A percentile compares a stretch with the other conserved stretches of the same genome.
Conservation (phyloP, 2,113 vertebrate genomes). For the Lichenostomus cassidix region DNA sequence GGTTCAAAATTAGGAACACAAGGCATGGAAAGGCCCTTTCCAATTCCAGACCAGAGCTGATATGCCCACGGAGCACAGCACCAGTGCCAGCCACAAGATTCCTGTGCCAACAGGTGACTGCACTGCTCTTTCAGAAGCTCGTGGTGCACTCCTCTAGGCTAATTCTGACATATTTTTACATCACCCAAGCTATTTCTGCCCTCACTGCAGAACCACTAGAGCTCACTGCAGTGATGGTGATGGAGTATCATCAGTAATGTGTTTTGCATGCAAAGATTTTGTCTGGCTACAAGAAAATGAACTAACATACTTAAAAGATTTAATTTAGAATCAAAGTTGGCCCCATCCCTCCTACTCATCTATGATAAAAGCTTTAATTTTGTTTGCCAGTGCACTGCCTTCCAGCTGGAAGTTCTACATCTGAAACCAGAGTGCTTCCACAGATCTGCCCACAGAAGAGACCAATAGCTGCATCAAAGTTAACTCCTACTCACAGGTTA, state of each 20-base stretch:
- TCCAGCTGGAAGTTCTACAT: not conserved
- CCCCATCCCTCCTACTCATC: not conserved
- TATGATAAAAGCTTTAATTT: not conserved
- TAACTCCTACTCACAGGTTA: not conserved
- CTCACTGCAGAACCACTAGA: not conserved
- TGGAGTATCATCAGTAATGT: accelerated
- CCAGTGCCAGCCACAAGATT: not conserved
- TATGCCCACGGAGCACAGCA: not conserved
- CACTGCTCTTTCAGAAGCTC: not conserved
- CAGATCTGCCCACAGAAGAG: not conserved
- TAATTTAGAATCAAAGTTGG: not conserved
- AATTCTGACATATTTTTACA: not conserved
- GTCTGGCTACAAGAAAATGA: not conserved
- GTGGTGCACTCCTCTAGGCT: not conserved
- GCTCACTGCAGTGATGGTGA: not conserved
- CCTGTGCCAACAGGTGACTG: not conserved
- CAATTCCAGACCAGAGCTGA: not conserved
- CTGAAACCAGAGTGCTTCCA: not conserved
- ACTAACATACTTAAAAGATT: not conserved
- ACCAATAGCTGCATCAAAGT: not conserved
- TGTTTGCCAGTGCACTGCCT: not conserved
- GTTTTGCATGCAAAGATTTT: not conserved
- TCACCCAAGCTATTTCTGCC: not conserved
- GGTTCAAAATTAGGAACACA: not conserved
- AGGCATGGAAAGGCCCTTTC: not conserved